Evolutionary conservation across 2,797 vertebrate species (phyloP).

Genomic region (Sebastes cheni): DNA sequence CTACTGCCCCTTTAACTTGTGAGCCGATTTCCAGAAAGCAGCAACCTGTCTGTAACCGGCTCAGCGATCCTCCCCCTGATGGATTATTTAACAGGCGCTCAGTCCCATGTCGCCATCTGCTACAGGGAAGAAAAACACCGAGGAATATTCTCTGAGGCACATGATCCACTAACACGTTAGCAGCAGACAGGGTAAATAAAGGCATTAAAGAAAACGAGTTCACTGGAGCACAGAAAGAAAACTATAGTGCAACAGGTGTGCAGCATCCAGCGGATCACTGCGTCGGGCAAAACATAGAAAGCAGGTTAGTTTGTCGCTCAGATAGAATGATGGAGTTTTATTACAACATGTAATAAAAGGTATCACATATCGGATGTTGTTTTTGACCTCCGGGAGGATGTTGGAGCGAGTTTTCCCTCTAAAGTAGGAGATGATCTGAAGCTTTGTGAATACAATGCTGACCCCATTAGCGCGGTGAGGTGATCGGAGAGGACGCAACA

Average conservation of each 20-base stretch:
- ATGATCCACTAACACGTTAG: neutral
- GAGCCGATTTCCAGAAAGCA: slow-evolving; percentile 72
- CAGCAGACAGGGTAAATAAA: neutral
- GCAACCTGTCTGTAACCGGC: slow-evolving; percentile 62
- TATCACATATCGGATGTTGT: neutral
- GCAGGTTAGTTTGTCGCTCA: slow-evolving; percentile 18
- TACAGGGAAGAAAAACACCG: slow-evolving; percentile 57
- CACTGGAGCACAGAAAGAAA: neutral
- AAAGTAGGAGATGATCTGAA: slow-evolving; percentile 19
- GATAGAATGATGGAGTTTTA: neutral
- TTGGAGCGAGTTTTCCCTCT: neutral
- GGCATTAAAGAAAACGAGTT: neutral
- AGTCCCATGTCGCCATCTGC: slow-evolving; percentile 77
- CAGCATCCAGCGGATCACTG: slow-evolving; percentile 13
- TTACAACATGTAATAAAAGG: slow-evolving; percentile 26
- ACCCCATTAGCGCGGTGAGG: slow-evolving; percentile 55
- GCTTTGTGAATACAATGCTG: slow-evolving; percentile 24
- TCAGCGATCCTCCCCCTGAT: slow-evolving; percentile 80
- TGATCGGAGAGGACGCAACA: slow-evolving; percentile 19
- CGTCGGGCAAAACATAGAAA: neutral
- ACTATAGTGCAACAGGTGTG: slow-evolving; percentile 32
- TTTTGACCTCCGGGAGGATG: slow-evolving; percentile 14
- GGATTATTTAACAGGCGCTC: slow-evolving; percentile 85
- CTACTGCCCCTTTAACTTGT: slow-evolving; percentile 79
- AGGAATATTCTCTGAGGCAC: slow-evolving; percentile 40